Evolutionary conservation across 2,113 vertebrate genomes (phyloP).

Genomic region (Pteronura brasiliensis): DNA sequence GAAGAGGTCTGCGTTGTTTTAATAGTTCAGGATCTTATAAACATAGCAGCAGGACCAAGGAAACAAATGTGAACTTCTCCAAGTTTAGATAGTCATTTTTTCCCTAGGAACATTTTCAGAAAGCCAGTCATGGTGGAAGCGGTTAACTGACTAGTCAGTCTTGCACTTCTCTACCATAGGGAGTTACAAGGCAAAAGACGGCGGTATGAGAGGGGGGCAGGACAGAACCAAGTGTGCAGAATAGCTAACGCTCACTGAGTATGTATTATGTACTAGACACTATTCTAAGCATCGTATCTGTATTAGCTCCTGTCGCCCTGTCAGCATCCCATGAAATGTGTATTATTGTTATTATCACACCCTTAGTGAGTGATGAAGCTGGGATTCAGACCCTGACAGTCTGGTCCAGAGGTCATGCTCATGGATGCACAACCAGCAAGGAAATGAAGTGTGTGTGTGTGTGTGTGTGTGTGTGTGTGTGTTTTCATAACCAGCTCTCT

Average conservation of each 20-base stretch:
- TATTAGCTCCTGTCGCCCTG: background rate
- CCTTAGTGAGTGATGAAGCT: background rate
- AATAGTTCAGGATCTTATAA: background rate
- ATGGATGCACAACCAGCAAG: background rate
- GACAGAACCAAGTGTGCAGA: background rate
- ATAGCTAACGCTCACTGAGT: background rate
- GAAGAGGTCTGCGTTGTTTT: background rate
- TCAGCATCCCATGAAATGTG: background rate
- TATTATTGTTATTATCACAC: background rate
- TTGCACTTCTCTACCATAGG: background rate
- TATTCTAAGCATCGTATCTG: background rate
- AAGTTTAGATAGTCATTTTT: background rate
- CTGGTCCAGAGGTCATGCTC: background rate
- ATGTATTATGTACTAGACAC: rapidly evolving
- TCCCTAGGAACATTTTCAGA: background rate
- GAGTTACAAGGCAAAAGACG: background rate
- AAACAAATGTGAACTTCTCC: background rate
- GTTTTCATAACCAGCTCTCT: background rate
- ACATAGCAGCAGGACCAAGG: background rate
- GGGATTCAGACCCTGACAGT: background rate
- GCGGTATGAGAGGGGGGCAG: background rate
- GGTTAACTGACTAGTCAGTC: background rate
- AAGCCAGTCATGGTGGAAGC: background rate
- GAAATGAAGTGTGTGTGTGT: background rate
- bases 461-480: too few relatives aligned